phyloP scores from a whole-genome alignment of 2,888 invertebrate species.

The Orchesella flavescens region DNA sequence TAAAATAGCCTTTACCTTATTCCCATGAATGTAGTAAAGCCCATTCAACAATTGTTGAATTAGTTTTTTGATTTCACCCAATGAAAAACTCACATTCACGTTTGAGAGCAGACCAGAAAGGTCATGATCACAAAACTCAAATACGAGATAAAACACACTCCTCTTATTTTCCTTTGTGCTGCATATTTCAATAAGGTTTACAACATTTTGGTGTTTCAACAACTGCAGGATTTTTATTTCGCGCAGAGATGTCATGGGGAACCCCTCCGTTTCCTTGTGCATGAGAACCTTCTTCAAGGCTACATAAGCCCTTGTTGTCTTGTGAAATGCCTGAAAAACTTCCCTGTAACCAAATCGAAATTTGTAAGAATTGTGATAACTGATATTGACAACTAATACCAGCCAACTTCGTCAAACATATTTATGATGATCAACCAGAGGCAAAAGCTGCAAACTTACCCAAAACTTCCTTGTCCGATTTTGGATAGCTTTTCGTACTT shows the following conservation, averaged over 20 bases:
- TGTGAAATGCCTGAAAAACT: slow-evolving; percentile 96
- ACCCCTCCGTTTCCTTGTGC: slow-evolving; percentile 99
- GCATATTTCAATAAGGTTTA: slow-evolving; percentile 97
- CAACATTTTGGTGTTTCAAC: slow-evolving; percentile 96
- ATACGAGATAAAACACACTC: slow-evolving; percentile 94
- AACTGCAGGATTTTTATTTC: slow-evolving; percentile 97
- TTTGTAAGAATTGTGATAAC: no score
- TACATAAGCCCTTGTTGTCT: slow-evolving; percentile 89
- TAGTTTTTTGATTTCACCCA: slow-evolving; percentile 97
- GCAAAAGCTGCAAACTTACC: slow-evolving; percentile 79
- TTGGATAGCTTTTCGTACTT: slow-evolving; percentile 98
- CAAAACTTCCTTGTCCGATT: slow-evolving; percentile 99
- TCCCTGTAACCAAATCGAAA: slow-evolving; percentile 79
- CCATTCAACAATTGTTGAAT: slow-evolving; percentile 90
- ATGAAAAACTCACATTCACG: slow-evolving; percentile 94
- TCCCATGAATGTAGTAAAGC: slow-evolving; percentile 96
- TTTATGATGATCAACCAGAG: not conserved
- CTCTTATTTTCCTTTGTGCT: slow-evolving; percentile 87
- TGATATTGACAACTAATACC: not conserved
- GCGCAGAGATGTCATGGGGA: slow-evolving; percentile 97
- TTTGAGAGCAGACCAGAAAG: slow-evolving; percentile 96
- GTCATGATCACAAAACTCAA: slow-evolving; percentile 99
- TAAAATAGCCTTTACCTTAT: slow-evolving; percentile 84
- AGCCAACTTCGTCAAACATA: not conserved
- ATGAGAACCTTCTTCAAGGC: slow-evolving; percentile 99